Evolutionary conservation across 2,113 vertebrate species (phyloP).

Genomic region (Epinephelus moara): DNA sequence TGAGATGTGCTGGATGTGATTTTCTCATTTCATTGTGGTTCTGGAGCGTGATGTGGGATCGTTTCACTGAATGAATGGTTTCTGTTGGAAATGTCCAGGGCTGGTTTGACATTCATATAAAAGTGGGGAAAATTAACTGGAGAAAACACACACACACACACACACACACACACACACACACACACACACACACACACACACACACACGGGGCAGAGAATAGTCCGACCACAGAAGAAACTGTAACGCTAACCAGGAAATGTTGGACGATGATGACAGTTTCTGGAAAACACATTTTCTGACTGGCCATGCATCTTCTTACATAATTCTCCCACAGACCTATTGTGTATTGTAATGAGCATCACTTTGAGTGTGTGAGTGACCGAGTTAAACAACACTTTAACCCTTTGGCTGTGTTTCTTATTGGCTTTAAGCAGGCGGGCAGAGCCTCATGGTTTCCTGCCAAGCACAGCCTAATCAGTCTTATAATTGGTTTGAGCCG

Average conservation of each 20-base stretch:
- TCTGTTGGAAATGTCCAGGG: conserved; percentile 69
- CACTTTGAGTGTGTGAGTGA: conserved; percentile 33
- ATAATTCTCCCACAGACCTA: conserved; percentile 63
- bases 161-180: conserved; percentile 17
- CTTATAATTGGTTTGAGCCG: conserved; percentile 67
- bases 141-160: conserved; percentile 24
- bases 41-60: conserved; percentile 70
- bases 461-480: conserved; percentile 72
- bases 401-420: conserved; percentile 46
- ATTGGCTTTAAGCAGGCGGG: conserved; percentile 56
- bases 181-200: conserved; percentile 19
- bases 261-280: conserved; percentile 63
- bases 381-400: conserved; percentile 38
- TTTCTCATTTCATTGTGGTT: conserved; percentile 76
- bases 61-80: conserved; percentile 71
- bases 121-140: conserved; percentile 46
- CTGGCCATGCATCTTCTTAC: conserved; percentile 55
- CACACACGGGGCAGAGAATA: conserved; percentile 32
- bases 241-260: conserved; percentile 72
- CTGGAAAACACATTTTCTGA: conserved; percentile 78
- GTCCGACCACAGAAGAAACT: conserved; percentile 49
- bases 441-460: conserved; percentile 50
- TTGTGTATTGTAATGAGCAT: conserved; percentile 63
- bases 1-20: conserved; percentile 71
- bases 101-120: conserved; percentile 66